Evolutionary conservation across 2,888 invertebrate species (phyloP).

Genomic region (Cosmia pyralina): DNA sequence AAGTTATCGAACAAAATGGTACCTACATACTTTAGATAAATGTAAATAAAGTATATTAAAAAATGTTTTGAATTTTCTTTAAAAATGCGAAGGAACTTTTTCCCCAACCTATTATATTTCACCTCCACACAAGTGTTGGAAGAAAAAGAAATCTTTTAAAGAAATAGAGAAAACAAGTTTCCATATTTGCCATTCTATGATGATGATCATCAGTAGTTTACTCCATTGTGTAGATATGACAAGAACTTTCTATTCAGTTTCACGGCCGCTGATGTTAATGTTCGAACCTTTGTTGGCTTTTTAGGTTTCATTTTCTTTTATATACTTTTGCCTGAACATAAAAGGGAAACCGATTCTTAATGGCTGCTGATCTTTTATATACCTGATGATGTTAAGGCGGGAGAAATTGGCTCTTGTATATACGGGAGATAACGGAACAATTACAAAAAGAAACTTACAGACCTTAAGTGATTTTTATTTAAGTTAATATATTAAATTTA

Average conservation of each 20-base stretch:
- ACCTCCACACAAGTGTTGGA: background rate
- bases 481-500: too few relatives aligned
- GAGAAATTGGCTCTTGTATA: background rate
- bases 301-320: conserved; percentile 17
- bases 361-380: background rate
- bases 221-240: conserved; percentile 46
- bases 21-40: too few relatives aligned
- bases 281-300: conserved; percentile 34
- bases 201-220: conserved; percentile 39
- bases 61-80: too few relatives aligned
- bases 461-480: too few relatives aligned
- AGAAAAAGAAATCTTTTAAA: conserved; percentile 27
- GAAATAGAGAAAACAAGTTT: conserved; percentile 33
- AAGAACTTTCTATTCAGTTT: conserved; percentile 57
- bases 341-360: conserved; percentile 3
- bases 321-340: background rate
- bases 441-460: background rate
- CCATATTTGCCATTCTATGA: conserved; percentile 28
- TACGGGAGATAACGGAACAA: background rate
- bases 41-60: too few relatives aligned
- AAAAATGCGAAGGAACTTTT: too few relatives aligned
- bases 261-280: conserved; percentile 28
- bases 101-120: too few relatives aligned
- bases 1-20: too few relatives aligned
- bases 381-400: background rate